Evolutionary conservation across 64 coral and sea anemone species (phyloP).

Genomic region (Actinia equina): DNA sequence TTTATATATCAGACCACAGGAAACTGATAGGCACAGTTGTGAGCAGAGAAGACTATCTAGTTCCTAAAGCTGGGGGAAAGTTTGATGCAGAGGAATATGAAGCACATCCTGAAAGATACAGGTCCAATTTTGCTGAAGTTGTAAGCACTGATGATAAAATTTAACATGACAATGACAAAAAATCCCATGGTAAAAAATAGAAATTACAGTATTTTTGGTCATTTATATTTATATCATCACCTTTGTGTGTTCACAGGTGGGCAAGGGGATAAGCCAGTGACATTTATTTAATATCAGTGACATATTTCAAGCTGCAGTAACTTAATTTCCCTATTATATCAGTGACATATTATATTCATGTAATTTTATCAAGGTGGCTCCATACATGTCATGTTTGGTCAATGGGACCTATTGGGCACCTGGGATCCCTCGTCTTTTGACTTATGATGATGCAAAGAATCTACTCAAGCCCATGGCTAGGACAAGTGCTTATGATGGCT

Average conservation of each 20-base stretch:
- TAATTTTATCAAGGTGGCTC: slow-evolving; percentile 56
- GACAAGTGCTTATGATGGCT: slow-evolving; percentile 89
- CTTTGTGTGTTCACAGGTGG: no score
- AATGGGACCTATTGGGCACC: slow-evolving; percentile 96
- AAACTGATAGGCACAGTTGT: slow-evolving; percentile 98
- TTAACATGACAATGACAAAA: no score
- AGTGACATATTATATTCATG: no score
- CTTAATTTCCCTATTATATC: no score
- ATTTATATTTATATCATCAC: no score
- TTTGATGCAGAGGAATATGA: slow-evolving; percentile 97
- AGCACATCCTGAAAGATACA: slow-evolving; percentile 94
- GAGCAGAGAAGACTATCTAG: slow-evolving; percentile 91
- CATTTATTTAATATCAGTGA: no score
- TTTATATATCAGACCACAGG: slow-evolving; percentile 66
- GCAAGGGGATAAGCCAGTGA: no score
- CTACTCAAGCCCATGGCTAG: slow-evolving; percentile 66
- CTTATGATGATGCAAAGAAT: slow-evolving; percentile 90
- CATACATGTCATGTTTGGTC: slow-evolving; percentile 93
- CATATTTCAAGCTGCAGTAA: no score
- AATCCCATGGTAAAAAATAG: no score
- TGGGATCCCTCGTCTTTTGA: slow-evolving; percentile 77
- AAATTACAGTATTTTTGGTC: no score
- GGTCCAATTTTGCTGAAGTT: slow-evolving; percentile 96
- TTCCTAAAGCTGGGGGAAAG: slow-evolving; percentile 87
- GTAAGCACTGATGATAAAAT: slow-evolving; percentile 21